Evolutionary conservation across 53 echinoderm and acorn worm species (phyloP).

Genomic region (Holothuria scabra): DNA sequence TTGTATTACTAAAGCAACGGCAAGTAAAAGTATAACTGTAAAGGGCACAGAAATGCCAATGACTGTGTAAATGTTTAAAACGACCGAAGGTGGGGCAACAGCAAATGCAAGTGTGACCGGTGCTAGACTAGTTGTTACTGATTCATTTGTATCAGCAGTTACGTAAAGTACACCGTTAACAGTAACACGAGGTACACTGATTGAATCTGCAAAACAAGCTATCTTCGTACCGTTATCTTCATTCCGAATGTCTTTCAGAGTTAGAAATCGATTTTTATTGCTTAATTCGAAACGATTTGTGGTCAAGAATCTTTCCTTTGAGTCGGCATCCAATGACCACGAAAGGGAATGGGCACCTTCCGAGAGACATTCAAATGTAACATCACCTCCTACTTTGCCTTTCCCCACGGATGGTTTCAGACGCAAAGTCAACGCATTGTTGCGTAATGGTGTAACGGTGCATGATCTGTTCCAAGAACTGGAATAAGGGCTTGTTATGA

Average conservation of each 20-base stretch:
- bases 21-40: too few species aligned
- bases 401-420: not conserved
- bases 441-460: conserved; percentile 5
- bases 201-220: not conserved
- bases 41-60: too few species aligned
- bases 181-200: not conserved
- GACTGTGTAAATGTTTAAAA: too few species aligned
- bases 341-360: not conserved
- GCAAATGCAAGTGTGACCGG: too few species aligned
- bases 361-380: not conserved
- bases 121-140: too few species aligned
- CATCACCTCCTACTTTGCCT: not conserved
- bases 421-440: not conserved
- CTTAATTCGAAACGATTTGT: conserved; percentile 22
- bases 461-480: conserved; percentile 12
- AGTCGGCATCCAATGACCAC: conserved; percentile 5
- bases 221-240: conserved; percentile 20
- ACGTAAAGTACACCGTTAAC: not conserved
- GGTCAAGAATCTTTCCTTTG: not conserved
- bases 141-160: too few species aligned
- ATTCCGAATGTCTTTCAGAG: not conserved
- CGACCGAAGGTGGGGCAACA: too few species aligned
- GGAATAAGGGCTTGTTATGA: conserved; percentile 28
- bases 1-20: too few species aligned
- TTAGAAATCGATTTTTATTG: not conserved